These are phyloP conservation scores for Sinocyclocheilus grahami DNA, from an alignment of 2,113 vertebrate species.

Conservation along the genomic window DNA sequence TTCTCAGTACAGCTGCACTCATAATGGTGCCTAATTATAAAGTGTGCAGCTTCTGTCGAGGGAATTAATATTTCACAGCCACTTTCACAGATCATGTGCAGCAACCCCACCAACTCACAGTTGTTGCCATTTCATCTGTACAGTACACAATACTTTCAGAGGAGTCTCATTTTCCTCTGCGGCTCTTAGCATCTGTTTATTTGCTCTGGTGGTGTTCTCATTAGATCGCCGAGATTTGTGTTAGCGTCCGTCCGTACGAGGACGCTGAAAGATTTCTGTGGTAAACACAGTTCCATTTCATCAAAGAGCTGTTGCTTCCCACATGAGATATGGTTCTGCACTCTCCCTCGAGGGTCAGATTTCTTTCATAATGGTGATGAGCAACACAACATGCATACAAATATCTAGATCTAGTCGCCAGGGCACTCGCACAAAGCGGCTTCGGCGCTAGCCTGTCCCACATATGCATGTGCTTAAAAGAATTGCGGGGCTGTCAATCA, in stretches of 20 bases:
- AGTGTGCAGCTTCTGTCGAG: background rate
- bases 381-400: slow-evolving; percentile 34
- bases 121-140: background rate
- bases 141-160: slow-evolving; percentile 1
- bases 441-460: background rate
- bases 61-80: slow-evolving; percentile 41
- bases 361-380: slow-evolving; percentile 45
- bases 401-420: background rate
- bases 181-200: slow-evolving; percentile 41
- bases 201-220: slow-evolving; percentile 35
- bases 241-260: background rate
- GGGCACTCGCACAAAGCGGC: background rate
- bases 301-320: background rate
- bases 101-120: background rate
- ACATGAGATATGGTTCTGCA: slow-evolving; percentile 5
- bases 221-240: slow-evolving; percentile 1
- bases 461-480: slow-evolving; percentile 1
- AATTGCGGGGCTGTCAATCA: slow-evolving; percentile 12
- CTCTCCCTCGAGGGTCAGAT: slow-evolving; percentile 40
- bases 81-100: slow-evolving; percentile 33
- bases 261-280: slow-evolving; percentile 27
- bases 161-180: slow-evolving; percentile 19
- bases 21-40: no score
- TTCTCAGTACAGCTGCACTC: slow-evolving; percentile 27
- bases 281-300: slow-evolving; percentile 46